phyloP scores from a whole-genome alignment of 2,113 vertebrate species.

The Capreolus pygargus region DNA sequence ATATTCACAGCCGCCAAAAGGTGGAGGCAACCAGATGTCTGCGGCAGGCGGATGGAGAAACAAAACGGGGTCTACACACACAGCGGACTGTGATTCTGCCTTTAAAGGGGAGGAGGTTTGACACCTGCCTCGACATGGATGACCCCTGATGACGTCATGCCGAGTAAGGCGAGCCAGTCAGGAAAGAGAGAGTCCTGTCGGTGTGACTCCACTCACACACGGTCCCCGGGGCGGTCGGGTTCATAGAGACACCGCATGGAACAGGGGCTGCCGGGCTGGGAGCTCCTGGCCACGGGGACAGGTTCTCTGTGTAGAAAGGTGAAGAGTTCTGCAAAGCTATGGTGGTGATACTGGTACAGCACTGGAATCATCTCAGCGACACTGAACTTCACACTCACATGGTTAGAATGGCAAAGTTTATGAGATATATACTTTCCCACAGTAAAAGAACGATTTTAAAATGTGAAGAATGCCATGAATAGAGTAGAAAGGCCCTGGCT shows the following conservation, averaged over 20 bases:
- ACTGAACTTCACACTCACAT: neutral
- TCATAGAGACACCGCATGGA: neutral
- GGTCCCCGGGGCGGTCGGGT: too few species aligned
- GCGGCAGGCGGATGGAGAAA: neutral
- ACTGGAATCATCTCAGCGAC: neutral
- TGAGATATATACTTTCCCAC: neutral
- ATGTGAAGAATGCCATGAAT: neutral
- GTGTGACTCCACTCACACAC: too few species aligned
- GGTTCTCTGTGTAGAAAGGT: neutral
- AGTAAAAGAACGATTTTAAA: neutral
- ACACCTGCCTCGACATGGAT: neutral
- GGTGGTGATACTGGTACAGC: neutral
- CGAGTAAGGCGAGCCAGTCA: neutral
- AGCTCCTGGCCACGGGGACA: neutral
- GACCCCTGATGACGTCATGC: neutral
- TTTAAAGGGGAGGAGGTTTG: neutral
- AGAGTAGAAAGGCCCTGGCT: neutral
- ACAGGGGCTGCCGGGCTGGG: neutral
- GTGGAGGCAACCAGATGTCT: neutral
- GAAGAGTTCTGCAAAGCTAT: fast-evolving
- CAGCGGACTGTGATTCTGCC: neutral
- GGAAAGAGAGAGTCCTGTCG: neutral
- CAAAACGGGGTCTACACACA: fast-evolving
- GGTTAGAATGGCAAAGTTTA: neutral
- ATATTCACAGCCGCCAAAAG: neutral